phyloP scores from a whole-genome alignment of 2,797 vertebrate species.

The Eremophila alpestris region DNA sequence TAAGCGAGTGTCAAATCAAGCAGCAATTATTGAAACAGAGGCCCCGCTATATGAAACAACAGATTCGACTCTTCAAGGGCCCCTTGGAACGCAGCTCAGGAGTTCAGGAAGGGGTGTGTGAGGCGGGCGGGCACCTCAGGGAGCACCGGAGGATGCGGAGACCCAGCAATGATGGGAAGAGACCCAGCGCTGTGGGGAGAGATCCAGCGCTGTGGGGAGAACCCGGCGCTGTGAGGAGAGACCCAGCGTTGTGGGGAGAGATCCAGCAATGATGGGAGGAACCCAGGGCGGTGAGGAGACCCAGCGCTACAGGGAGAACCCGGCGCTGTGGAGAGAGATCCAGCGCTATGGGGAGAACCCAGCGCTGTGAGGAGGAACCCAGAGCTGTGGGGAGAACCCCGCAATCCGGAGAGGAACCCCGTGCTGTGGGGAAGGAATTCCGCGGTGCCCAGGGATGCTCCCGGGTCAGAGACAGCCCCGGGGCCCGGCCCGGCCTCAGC shows the following conservation, averaged over 20 bases:
- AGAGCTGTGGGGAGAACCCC: background rate
- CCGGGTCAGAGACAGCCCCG: background rate
- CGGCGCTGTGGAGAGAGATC: no score
- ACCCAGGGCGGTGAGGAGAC: no score
- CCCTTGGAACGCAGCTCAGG: rapidly evolving
- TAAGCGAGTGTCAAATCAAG: rapidly evolving
- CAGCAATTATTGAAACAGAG: background rate
- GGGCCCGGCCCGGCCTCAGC: background rate
- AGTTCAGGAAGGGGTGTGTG: background rate
- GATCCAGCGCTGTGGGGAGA: no score
- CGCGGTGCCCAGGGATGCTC: rapidly evolving
- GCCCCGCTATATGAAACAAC: rapidly evolving
- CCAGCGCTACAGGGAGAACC: no score
- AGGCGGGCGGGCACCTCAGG: background rate
- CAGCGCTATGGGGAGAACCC: no score
- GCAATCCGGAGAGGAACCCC: rapidly evolving
- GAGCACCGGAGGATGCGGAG: background rate
- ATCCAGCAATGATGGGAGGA: no score
- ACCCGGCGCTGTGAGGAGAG: no score
- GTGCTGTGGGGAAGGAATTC: no score
- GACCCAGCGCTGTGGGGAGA: no score
- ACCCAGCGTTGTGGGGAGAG: no score
- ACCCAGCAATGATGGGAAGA: no score
- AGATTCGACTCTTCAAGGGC: rapidly evolving
- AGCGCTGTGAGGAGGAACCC: no score